A percentile compares a stretch with the other conserved stretches of the same genome.
These are phyloP conservation scores for Hylaea fasciaria DNA, from an alignment of 2,888 invertebrate species.

Conservation along the genomic window DNA sequence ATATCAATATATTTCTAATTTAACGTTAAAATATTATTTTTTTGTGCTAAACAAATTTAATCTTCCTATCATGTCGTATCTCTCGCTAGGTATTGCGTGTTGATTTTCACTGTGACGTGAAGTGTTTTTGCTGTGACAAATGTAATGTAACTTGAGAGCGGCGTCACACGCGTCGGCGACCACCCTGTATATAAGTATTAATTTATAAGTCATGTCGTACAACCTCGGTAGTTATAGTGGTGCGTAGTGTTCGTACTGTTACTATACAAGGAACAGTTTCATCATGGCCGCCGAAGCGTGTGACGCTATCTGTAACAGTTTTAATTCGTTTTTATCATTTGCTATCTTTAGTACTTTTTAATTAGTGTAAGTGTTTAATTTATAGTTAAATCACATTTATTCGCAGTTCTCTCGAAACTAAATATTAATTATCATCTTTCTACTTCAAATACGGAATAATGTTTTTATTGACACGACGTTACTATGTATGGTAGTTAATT, in stretches of 20 bases:
- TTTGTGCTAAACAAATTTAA: no score
- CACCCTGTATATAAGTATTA: conserved; percentile 55
- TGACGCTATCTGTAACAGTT: conserved; percentile 31
- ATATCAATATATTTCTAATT: no score
- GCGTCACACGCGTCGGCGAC: conserved; percentile 18
- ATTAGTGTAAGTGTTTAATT: conserved; percentile 61
- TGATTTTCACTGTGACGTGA: conserved; percentile 10
- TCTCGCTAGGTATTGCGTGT: conserved; percentile 9
- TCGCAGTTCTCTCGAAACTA: conserved; percentile 52
- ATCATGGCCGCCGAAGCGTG: conserved; percentile 28
- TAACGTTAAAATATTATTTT: no score
- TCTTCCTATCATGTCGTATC: conserved; percentile 2
- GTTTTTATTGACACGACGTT: conserved; percentile 64
- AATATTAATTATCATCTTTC: conserved; percentile 37
- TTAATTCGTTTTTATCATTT: conserved; percentile 48
- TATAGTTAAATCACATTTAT: conserved; percentile 58
- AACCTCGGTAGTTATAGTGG: conserved; percentile 61
- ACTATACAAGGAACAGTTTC: conserved; percentile 4
- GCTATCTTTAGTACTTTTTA: conserved; percentile 51
- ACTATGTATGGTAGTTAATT: conserved; percentile 46
- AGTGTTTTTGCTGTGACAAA: conserved; percentile 17
- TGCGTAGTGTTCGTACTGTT: conserved; percentile 23
- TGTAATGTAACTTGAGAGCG: not conserved
- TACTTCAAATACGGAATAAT: conserved; percentile 36
- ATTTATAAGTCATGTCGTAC: conserved; percentile 64